Conservation (phyloP, 2,113 vertebrate genomes). For the Regulus satrapa region DNA sequence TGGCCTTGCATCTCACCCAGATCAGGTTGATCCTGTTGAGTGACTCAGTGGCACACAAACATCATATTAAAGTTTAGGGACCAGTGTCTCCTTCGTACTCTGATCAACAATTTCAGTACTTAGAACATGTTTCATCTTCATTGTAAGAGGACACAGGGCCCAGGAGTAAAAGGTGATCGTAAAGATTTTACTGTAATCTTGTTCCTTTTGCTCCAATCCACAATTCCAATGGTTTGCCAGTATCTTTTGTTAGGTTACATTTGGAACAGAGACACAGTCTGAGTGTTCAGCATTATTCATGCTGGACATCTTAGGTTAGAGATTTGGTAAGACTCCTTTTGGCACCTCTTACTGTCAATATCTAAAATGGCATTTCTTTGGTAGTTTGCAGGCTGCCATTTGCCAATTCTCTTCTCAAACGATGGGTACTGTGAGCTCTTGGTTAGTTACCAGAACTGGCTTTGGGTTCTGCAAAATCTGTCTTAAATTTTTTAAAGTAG, state of each 20-base stretch:
- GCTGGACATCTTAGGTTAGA: neutral
- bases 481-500: neutral
- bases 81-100: neutral
- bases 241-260: neutral
- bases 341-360: neutral
- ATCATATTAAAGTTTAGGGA: neutral
- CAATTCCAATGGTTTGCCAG: neutral
- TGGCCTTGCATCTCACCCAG: neutral
- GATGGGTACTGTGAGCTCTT: neutral
- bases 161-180: neutral
- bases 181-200: neutral
- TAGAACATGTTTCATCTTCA: neutral
- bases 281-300: neutral
- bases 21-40: constrained; percentile 11
- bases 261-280: neutral
- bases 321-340: neutral
- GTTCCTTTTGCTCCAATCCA: neutral
- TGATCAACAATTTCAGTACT: neutral
- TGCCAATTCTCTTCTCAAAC: neutral
- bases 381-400: neutral
- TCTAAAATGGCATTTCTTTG: neutral
- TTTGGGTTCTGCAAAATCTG: neutral
- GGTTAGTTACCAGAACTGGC: neutral
- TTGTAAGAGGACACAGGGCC: neutral
- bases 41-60: neutral